These are phyloP conservation scores for Psittacus erithacus DNA, from an alignment of 2,113 vertebrate species.

Conservation along the genomic window DNA sequence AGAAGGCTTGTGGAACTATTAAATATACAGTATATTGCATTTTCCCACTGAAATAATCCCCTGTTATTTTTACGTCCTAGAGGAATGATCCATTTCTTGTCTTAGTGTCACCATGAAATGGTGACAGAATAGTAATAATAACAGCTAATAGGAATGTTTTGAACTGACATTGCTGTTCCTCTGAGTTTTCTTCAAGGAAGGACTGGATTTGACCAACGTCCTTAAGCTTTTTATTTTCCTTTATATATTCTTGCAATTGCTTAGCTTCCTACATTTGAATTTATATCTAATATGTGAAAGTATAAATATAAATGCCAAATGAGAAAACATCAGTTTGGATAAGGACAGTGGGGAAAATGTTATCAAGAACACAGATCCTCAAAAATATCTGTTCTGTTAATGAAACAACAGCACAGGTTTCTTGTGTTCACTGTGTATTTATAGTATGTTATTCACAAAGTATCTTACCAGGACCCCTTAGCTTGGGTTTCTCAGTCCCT, in stretches of 20 bases:
- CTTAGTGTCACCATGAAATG: neutral
- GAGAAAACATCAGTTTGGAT: neutral
- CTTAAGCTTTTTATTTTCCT: neutral
- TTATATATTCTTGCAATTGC: neutral
- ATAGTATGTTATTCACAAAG: neutral
- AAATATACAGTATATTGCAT: neutral
- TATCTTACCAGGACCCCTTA: neutral
- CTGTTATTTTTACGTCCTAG: neutral
- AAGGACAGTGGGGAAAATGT: neutral
- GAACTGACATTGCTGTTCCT: neutral
- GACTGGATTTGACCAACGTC: neutral
- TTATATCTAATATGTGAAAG: neutral
- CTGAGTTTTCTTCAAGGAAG: neutral
- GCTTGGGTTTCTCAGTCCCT: neutral
- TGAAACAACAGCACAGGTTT: rapidly evolving
- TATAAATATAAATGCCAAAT: neutral
- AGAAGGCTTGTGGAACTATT: neutral
- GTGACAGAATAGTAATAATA: neutral
- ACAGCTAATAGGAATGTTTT: neutral
- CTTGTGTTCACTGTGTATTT: neutral
- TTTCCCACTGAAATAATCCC: neutral
- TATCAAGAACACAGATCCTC: neutral
- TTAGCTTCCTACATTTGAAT: neutral
- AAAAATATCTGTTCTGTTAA: neutral
- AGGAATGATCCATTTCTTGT: neutral